Percentiles rank a stretch among this genome's conserved stretches.
Conservation (phyloP, 2,113 vertebrate species). For the Psittacula cyanocephala region DNA sequence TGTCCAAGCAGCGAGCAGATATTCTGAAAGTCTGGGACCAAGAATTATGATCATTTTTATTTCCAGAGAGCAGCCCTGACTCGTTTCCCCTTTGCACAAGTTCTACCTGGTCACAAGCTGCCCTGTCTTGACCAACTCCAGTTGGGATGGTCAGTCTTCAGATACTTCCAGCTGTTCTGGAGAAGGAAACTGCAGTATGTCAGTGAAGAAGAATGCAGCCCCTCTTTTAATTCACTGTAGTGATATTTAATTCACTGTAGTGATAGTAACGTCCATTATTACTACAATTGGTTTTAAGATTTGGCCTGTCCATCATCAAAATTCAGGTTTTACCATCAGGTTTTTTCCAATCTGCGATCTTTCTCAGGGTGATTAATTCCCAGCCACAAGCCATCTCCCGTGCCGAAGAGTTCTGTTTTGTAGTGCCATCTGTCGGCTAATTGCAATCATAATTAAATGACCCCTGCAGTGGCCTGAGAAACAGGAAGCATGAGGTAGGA, state of each 20-base stretch:
- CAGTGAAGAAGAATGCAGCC: neutral
- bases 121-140: neutral
- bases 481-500: neutral
- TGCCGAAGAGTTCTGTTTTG: neutral
- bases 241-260: neutral
- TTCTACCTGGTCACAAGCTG: neutral
- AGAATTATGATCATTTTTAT: neutral
- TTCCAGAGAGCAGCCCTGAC: neutral
- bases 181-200: neutral
- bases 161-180: neutral
- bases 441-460: neutral
- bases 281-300: neutral
- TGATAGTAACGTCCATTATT: neutral
- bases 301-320: neutral
- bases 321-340: neutral
- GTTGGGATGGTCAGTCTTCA: neutral
- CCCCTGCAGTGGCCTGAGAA: neutral
- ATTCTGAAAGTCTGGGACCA: neutral
- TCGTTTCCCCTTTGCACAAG: neutral
- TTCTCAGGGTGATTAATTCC: neutral
- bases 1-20: neutral
- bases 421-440: constrained; percentile 32
- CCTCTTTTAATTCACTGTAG: neutral
- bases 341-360: neutral
- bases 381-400: neutral